Conservation (phyloP, 2,797 vertebrate species). For the Coreius guichenoti region DNA sequence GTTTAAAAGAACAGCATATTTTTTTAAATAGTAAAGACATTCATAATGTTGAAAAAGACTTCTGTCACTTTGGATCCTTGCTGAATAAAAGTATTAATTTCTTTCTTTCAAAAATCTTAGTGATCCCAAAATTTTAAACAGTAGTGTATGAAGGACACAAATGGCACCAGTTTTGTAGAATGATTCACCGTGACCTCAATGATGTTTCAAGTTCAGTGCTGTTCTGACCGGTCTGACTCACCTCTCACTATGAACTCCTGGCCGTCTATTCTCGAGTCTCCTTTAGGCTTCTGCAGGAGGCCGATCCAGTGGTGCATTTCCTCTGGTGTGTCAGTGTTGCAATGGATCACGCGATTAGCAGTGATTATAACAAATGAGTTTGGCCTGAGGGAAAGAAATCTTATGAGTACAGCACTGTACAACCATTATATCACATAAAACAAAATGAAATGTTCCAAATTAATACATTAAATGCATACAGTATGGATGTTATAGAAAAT, state of each 20-base stretch:
- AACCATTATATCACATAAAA: neutral
- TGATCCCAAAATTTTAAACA: neutral
- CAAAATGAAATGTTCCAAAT: neutral
- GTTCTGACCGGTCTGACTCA: constrained; percentile 58
- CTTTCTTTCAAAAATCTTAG: neutral
- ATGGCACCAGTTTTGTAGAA: neutral
- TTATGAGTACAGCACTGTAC: neutral
- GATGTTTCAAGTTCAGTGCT: neutral
- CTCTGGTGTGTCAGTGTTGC: constrained; percentile 84
- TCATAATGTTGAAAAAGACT: neutral
- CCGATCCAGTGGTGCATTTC: constrained; percentile 91
- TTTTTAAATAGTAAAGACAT: neutral
- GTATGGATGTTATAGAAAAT: neutral
- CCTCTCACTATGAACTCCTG: constrained; percentile 86
- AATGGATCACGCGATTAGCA: constrained; percentile 86
- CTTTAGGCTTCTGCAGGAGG: constrained; percentile 85
- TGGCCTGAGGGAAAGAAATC: constrained; percentile 68
- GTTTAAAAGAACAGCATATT: neutral
- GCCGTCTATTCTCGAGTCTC: constrained; percentile 80
- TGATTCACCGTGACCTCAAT: neutral
- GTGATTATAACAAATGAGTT: constrained; percentile 89
- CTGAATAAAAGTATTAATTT: neutral
- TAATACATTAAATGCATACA: neutral
- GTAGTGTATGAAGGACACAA: neutral
- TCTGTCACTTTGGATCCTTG: neutral